These are phyloP conservation scores for Neosilurus hyrtlii DNA, from an alignment of 2,797 vertebrate species.

Conservation along the genomic window DNA sequence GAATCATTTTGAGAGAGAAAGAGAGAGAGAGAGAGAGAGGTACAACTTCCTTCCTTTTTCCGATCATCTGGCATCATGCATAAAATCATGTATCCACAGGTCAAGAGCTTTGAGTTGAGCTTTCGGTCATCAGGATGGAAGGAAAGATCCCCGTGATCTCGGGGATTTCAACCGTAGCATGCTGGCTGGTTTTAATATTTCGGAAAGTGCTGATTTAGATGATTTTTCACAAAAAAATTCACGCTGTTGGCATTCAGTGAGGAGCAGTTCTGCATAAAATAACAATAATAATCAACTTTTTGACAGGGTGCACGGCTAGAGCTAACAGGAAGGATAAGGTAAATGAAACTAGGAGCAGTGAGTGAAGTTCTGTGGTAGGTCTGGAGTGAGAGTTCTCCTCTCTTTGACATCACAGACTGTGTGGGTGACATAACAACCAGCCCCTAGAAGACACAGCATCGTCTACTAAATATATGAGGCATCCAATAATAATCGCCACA, in stretches of 20 bases:
- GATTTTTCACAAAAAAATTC: no score
- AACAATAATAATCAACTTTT: background rate
- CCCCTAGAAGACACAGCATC: no score
- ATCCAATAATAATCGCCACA: background rate
- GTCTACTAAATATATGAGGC: no score
- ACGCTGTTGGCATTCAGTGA: no score
- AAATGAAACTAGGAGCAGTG: background rate
- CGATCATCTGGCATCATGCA: background rate
- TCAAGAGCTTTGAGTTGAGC: no score
- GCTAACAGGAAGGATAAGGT: background rate
- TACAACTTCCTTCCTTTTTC: background rate
- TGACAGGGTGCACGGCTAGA: no score
- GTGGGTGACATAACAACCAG: no score
- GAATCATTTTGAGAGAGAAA: conserved; percentile 47
- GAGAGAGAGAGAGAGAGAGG: background rate
- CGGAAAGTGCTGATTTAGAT: background rate
- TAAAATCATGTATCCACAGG: background rate
- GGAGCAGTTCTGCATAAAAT: no score
- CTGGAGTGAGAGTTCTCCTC: no score
- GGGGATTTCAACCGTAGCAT: background rate
- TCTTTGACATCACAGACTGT: no score
- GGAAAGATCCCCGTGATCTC: background rate
- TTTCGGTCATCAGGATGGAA: background rate
- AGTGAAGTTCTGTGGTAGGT: no score
- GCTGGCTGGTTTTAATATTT: background rate